Evolutionary conservation across 2,888 invertebrate species (phyloP).

Genomic region (Ectemnius continuus): DNA sequence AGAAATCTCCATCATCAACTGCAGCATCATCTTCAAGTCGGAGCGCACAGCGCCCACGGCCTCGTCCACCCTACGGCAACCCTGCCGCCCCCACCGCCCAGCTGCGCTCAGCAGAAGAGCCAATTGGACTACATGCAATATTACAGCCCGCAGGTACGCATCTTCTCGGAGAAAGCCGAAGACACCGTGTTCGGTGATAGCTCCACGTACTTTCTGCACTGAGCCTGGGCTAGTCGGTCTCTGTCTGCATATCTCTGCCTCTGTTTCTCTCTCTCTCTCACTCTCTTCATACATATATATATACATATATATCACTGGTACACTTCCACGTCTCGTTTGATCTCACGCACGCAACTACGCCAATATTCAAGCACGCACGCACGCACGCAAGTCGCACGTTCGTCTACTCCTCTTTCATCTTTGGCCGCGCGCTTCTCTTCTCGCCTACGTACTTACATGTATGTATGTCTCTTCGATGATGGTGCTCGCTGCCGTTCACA

Average conservation of each 20-base stretch:
- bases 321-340: too few species aligned
- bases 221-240: too few species aligned
- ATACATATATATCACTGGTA: neutral
- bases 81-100: constrained; percentile 71
- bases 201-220: neutral
- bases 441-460: too few species aligned
- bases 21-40: constrained; percentile 73
- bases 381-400: too few species aligned
- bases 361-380: too few species aligned
- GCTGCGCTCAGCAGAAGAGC: constrained; percentile 76
- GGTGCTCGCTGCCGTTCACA: too few species aligned
- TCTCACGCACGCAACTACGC: too few species aligned
- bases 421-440: too few species aligned
- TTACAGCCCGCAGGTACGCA: constrained; percentile 74
- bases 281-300: too few species aligned
- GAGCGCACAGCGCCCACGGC: constrained; percentile 67
- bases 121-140: constrained; percentile 77
- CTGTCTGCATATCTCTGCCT: neutral
- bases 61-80: constrained; percentile 75
- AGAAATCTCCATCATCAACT: constrained; percentile 75
- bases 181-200: neutral
- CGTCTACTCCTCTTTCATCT: too few species aligned
- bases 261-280: neutral
- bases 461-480: too few species aligned
- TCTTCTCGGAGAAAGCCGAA: constrained; percentile 3